Percentiles rank a stretch among this genome's conserved stretches.
Conservation (phyloP, 2,113 vertebrate genomes). For the Sisor rabdophorus region DNA sequence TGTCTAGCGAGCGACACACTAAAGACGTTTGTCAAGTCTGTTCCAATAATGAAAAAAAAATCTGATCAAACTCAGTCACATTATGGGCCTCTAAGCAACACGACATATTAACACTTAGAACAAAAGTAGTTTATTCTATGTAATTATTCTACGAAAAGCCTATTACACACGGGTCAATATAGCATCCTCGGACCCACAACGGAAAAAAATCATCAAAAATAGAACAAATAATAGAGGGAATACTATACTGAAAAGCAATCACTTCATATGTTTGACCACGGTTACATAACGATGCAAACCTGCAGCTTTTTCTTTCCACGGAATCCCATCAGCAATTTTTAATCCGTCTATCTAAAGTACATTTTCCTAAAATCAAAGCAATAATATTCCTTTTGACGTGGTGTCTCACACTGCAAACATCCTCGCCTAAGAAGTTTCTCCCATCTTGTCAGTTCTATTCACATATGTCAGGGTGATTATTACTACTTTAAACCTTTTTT, state of each 20-base stretch:
- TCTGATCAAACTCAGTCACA: constrained; percentile 41
- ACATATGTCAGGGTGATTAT: constrained; percentile 78
- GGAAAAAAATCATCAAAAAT: constrained; percentile 52
- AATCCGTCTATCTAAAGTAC: constrained; percentile 72
- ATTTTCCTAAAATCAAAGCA: constrained; percentile 73
- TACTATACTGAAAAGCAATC: constrained; percentile 67
- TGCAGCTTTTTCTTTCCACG: constrained; percentile 59
- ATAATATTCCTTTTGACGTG: constrained; percentile 68
- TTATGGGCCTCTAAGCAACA: constrained; percentile 46
- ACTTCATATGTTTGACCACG: constrained; percentile 73
- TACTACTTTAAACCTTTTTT: constrained; percentile 56
- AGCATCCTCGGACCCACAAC: constrained; percentile 54
- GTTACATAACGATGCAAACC: constrained; percentile 72
- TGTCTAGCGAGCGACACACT: constrained; percentile 22
- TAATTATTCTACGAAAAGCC: constrained; percentile 59
- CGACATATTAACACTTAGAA: constrained; percentile 45
- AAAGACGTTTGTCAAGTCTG: constrained; percentile 22
- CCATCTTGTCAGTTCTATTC: constrained; percentile 64
- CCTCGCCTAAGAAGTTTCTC: constrained; percentile 66
- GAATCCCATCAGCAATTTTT: constrained; percentile 61
- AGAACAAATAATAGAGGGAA: constrained; percentile 58
- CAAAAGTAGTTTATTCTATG: constrained; percentile 52
- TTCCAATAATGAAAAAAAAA: constrained; percentile 40
- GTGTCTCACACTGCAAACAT: constrained; percentile 78
- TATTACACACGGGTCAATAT: constrained; percentile 42